Conservation (phyloP, 2,113 vertebrate species). For the Melospiza melodia region DNA sequence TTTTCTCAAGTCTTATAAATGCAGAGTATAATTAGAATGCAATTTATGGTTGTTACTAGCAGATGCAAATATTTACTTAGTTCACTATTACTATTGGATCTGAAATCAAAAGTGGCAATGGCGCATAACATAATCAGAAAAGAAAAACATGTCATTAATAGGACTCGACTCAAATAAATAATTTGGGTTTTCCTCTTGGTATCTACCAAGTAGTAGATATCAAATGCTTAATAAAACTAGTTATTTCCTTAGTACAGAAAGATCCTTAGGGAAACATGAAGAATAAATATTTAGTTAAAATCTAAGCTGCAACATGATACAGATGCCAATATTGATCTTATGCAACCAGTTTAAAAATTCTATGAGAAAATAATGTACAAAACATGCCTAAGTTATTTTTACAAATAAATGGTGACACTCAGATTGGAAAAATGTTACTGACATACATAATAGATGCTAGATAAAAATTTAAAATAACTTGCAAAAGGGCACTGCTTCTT, state of each 20-base stretch:
- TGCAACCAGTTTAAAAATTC: not conserved
- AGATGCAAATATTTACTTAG: constrained; percentile 14
- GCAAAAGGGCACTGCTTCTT: not conserved
- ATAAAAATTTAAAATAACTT: not conserved
- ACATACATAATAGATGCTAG: not conserved
- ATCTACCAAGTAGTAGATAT: not conserved
- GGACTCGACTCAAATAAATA: not conserved
- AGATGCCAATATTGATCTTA: not conserved
- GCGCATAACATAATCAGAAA: not conserved
- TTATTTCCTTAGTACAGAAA: not conserved
- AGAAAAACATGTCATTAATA: not conserved
- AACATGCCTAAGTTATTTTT: not conserved
- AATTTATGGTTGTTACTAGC: not conserved
- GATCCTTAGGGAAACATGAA: not conserved
- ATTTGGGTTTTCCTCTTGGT: not conserved
- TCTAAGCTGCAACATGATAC: not conserved
- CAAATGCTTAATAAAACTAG: not conserved
- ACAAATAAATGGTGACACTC: not conserved
- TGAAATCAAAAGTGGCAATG: not conserved
- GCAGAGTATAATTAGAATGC: not conserved
- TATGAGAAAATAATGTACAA: not conserved
- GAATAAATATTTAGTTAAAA: not conserved
- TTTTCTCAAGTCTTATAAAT: not conserved
- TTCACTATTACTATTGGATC: not conserved
- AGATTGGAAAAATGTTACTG: not conserved